Conservation (phyloP, 1,140 invertebrate species). For the Cotesia glomerata region DNA sequence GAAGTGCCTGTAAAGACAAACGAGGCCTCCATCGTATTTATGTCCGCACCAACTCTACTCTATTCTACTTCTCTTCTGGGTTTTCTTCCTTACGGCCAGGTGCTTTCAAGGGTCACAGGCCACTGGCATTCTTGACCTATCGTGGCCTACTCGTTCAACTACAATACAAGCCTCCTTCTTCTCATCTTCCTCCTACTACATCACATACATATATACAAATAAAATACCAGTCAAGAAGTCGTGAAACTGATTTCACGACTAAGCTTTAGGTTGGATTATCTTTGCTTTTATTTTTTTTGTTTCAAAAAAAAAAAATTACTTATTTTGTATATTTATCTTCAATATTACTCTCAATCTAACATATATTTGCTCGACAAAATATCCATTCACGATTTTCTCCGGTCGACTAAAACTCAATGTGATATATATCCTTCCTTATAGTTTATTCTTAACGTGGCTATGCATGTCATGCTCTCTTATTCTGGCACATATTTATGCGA, state of each 20-base stretch:
- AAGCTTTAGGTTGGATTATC: no score
- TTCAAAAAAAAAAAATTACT: not conserved
- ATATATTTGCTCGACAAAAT: slow-evolving; percentile 26
- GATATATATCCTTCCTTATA: not conserved
- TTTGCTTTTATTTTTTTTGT: no score
- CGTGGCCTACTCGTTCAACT: not conserved
- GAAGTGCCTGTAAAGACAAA: slow-evolving; percentile 28
- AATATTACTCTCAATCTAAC: not conserved
- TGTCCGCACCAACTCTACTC: not conserved
- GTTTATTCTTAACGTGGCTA: slow-evolving; percentile 1
- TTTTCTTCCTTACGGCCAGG: not conserved
- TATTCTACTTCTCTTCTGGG: no score
- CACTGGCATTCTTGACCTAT: not conserved
- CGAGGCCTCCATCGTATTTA: slow-evolving; percentile 24
- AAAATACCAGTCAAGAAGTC: not conserved
- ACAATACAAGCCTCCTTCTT: not conserved
- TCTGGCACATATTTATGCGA: not conserved
- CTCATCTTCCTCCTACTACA: not conserved
- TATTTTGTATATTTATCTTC: not conserved
- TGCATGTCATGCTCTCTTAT: not conserved
- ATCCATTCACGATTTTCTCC: slow-evolving; percentile 12
- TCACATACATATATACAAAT: not conserved
- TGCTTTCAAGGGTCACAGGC: not conserved
- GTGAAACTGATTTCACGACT: no score
- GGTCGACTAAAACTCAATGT: not conserved